Conservation (phyloP, 1,140 invertebrate genomes). For the Drosophila aff. region DNA sequence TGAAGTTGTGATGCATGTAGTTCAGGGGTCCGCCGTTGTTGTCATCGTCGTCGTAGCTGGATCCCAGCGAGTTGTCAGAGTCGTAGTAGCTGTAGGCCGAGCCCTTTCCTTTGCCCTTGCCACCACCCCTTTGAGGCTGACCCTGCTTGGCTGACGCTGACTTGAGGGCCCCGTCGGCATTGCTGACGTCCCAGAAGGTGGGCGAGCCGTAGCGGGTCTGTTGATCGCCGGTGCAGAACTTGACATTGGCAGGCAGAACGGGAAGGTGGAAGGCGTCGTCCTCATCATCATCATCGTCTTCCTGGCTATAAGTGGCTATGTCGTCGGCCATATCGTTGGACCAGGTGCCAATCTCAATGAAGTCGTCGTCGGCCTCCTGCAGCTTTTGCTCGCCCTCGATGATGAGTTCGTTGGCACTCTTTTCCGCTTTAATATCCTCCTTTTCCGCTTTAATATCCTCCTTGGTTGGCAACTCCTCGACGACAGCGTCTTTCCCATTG, state of each 20-base stretch:
- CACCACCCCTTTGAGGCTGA: neutral
- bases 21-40: conserved; percentile 26
- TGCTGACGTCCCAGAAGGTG: conserved; percentile 85
- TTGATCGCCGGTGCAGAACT: conserved; percentile 84
- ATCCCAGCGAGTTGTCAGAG: conserved; percentile 75
- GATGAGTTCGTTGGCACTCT: conserved; percentile 76
- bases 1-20: conserved; percentile 48
- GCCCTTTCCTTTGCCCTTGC: conserved; percentile 16
- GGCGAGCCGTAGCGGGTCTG: conserved; percentile 86
- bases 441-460: conserved; percentile 3
- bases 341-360: conserved; percentile 95
- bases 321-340: conserved; percentile 93
- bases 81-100: conserved; percentile 63
- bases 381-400: conserved; percentile 79
- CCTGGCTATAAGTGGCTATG: conserved; percentile 57
- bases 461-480: conserved; percentile 37
- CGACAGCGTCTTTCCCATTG: conserved; percentile 48
- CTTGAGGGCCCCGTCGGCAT: conserved; percentile 41
- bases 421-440: conserved; percentile 30
- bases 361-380: conserved; percentile 84
- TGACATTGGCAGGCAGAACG: conserved; percentile 86
- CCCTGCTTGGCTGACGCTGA: conserved; percentile 27
- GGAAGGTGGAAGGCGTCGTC: conserved; percentile 77
- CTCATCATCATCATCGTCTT: conserved; percentile 73
- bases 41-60: conserved; percentile 72